phyloP scores from a whole-genome alignment of 1,140 invertebrate genomes.

The Magallana gigas region DNA sequence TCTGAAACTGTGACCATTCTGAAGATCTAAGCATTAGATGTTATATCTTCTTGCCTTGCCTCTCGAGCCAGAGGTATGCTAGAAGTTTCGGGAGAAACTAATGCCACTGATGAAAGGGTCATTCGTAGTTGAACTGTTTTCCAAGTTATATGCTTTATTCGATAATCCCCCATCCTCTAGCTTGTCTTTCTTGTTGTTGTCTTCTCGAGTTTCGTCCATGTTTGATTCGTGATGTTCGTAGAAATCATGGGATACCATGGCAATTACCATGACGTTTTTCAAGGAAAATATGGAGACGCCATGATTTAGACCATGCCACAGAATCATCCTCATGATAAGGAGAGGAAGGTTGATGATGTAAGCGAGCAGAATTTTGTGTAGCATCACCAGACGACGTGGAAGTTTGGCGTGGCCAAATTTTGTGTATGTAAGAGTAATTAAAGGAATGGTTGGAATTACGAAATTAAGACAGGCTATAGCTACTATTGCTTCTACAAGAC shows the following conservation, averaged over 20 bases:
- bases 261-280: constrained; percentile 82
- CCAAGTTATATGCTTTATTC: background rate
- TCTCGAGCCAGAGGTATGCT: too few species aligned
- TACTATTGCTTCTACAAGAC: constrained; percentile 80
- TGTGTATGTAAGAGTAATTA: constrained; percentile 81
- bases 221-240: constrained; percentile 58
- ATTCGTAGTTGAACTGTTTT: constrained; percentile 6
- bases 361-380: constrained; percentile 80
- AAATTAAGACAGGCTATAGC: constrained; percentile 81
- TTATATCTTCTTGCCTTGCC: too few species aligned
- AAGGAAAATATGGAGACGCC: constrained; percentile 82
- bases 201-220: background rate
- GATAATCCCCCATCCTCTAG: background rate
- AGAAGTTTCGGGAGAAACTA: too few species aligned
- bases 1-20: too few species aligned
- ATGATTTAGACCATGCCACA: constrained; percentile 79
- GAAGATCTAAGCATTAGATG: too few species aligned
- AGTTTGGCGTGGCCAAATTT: constrained; percentile 69
- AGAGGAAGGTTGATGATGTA: constrained; percentile 82
- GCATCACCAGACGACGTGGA: constrained; percentile 70
- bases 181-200: background rate
- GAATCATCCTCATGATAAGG: constrained; percentile 81
- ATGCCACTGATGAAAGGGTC: background rate
- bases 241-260: constrained; percentile 63
- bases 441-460: constrained; percentile 81